These are phyloP conservation scores for Aphis gossypii DNA, from an alignment of 1,140 invertebrate genomes.

Conservation along the genomic window DNA sequence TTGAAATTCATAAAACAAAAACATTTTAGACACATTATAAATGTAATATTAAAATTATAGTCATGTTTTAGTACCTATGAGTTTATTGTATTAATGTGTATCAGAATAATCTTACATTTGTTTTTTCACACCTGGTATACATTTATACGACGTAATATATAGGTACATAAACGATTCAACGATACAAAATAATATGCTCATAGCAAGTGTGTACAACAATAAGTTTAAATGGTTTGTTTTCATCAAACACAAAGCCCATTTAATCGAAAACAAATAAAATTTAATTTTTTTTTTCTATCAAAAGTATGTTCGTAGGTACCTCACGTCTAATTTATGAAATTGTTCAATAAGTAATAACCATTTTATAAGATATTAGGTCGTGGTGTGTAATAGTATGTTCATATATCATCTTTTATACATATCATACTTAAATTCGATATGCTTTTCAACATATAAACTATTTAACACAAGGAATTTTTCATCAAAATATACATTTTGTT, in stretches of 20 bases:
- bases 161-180: not conserved
- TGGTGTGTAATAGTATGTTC: not conserved
- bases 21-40: not conserved
- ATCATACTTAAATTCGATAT: not conserved
- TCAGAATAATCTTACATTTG: not conserved
- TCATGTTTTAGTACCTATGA: not conserved
- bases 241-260: not conserved
- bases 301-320: not conserved
- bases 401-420: not conserved
- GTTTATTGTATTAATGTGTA: not conserved
- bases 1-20: not conserved
- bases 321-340: not conserved
- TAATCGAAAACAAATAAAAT: not conserved
- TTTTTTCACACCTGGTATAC: not conserved
- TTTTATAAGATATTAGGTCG: not conserved
- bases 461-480: not conserved
- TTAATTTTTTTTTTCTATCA: not conserved
- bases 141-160: not conserved
- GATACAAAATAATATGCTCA: not conserved
- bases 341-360: not conserved
- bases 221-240: not conserved
- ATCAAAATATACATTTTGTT: not conserved
- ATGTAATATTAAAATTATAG: not conserved
- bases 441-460: not conserved
- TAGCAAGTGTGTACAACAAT: not conserved